A percentile compares a stretch with the other conserved stretches of the same genome.
Evolutionary conservation across 2,797 vertebrate species (phyloP).

Genomic region (Sarcophilus harrisii): DNA sequence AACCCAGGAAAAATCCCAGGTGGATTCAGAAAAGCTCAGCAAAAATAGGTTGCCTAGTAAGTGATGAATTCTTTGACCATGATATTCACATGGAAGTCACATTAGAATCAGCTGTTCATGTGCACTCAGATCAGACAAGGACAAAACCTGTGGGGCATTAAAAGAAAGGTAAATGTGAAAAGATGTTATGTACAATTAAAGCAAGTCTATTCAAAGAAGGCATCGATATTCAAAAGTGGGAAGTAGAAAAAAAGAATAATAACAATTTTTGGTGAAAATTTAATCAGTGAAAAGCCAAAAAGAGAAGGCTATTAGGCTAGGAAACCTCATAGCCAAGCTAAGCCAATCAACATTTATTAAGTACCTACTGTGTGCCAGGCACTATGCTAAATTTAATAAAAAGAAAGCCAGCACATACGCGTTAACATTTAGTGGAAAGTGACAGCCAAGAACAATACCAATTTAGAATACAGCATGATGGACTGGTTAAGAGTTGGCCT

Average conservation of each 20-base stretch:
- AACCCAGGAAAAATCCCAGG: neutral
- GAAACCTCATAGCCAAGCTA: neutral
- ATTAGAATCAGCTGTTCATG: neutral
- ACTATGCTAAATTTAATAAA: neutral
- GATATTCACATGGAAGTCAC: neutral
- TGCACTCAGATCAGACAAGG: neutral
- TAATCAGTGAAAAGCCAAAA: neutral
- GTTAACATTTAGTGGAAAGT: neutral
- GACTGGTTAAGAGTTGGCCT: neutral
- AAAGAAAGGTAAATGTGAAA: neutral
- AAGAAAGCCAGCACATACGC: neutral
- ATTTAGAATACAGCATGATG: neutral
- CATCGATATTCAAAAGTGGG: neutral
- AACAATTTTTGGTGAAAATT: neutral
- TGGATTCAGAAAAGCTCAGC: neutral
- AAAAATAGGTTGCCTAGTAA: neutral
- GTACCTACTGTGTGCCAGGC: neutral
- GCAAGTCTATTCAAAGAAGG: neutral
- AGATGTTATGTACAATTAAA: neutral
- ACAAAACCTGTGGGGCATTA: neutral
- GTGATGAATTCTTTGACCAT: neutral
- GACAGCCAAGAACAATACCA: neutral
- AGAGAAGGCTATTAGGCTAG: neutral
- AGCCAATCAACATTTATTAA: neutral
- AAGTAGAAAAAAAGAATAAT: neutral